These are phyloP conservation scores for Troides aeacus DNA, from an alignment of 2,888 invertebrate genomes.

Conservation along the genomic window DNA sequence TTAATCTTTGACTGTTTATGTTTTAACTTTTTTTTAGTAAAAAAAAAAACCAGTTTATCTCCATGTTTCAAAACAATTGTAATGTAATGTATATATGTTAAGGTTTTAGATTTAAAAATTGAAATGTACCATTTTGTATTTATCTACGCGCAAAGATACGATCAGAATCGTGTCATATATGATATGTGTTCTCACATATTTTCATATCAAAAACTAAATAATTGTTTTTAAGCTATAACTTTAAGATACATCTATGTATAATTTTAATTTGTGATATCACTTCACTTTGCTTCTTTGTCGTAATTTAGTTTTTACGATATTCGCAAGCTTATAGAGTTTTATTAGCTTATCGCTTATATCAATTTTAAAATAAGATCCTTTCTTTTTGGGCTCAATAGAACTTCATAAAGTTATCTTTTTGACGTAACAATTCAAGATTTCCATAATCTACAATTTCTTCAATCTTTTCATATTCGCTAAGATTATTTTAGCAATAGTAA, in stretches of 20 bases:
- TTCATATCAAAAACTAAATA: background rate
- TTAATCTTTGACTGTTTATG: slow-evolving; percentile 8
- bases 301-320: slow-evolving; percentile 11
- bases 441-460: no score
- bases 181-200: background rate
- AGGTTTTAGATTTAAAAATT: slow-evolving; percentile 16
- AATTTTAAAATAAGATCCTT: no score
- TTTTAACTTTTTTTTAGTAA: slow-evolving; percentile 4
- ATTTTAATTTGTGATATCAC: slow-evolving; percentile 57
- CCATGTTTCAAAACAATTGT: background rate
- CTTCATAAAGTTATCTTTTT: no score
- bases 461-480: background rate
- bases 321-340: background rate
- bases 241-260: background rate
- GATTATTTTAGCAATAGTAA: background rate
- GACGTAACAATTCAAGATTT: no score
- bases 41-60: slow-evolving; percentile 7
- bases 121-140: slow-evolving; percentile 29
- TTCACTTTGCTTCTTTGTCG: slow-evolving; percentile 47
- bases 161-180: background rate
- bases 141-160: slow-evolving; percentile 11
- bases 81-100: background rate
- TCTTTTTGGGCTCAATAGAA: no score
- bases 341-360: no score
- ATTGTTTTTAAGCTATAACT: background rate